Base-by-base conservation (phyloP, 2,797 vertebrate species). In the Diglossa cyanea region DNA sequence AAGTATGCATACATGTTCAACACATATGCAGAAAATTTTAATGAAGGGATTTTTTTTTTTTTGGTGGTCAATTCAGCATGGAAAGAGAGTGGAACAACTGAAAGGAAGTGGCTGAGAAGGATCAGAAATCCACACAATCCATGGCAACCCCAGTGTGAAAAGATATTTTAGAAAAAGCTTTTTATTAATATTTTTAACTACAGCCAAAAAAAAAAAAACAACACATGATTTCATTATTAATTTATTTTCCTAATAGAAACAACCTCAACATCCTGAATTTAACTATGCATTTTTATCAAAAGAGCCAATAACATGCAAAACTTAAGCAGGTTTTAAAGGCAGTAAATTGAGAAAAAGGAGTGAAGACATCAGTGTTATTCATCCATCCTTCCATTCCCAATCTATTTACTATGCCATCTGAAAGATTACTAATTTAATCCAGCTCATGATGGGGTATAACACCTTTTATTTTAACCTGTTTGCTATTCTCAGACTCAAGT, bases 1-100 rank as follows among this genome's bases (percentile, higher is more conserved):
- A 78, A 67, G 7, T 45, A n/a, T 6, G 26, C 3, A n/a, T 6
- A 39, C 2, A 10, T 20, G 6, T 57, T 84, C 16, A 78, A 57
- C 2, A 86, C 65, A 6, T 1, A 67, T 7, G 15, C 5, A 80
- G 35, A 33, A 9, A 71, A 76, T 91, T 84, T 75, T 50, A 33
- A 67, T n/a, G 0, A 77, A 48, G 14, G 2, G 15, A 2, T 6
- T 3, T 15, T 28, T 12, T 25, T 10, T 25, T 12, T 48, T 11
- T 45, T 73, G 4, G 10, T 73, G 2, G 2, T 40, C 31, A 20
- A 10, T 53, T 88, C 33, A 87, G 6, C 19, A 48, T 10, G 8
- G 16, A 72, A 76, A 62, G 37, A 83, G 17, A 35, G 4, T 11
- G 2, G 25, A 4, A 86, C 6, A 63, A 33, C 8, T 70, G 35